These are phyloP conservation scores for Asarcornis scutulata DNA, from an alignment of 2,113 vertebrate species.

Conservation along the genomic window DNA sequence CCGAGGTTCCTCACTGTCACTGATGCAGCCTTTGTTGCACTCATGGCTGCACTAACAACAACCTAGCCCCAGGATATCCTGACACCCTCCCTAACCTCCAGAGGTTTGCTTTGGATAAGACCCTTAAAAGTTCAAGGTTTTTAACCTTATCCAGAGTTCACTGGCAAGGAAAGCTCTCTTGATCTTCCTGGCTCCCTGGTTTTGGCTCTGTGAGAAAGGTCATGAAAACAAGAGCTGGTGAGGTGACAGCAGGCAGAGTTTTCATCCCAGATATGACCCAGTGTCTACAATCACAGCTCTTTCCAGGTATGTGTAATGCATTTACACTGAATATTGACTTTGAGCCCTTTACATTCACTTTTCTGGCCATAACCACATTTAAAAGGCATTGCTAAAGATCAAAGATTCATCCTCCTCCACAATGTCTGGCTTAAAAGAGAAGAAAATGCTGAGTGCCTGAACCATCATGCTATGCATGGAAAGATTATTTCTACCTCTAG, in stretches of 20 bases:
- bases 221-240: neutral
- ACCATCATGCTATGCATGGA: neutral
- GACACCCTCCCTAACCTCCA: neutral
- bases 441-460: slow-evolving; percentile 33
- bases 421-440: slow-evolving; percentile 43
- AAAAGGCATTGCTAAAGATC: slow-evolving; percentile 70
- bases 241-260: neutral
- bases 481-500: neutral
- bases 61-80: neutral
- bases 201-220: neutral
- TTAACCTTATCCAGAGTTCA: neutral
- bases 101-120: neutral
- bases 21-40: neutral
- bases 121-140: neutral
- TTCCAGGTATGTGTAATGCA: neutral
- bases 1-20: neutral
- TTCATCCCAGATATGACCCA: neutral
- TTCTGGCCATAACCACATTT: slow-evolving; percentile 77
- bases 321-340: slow-evolving; percentile 23
- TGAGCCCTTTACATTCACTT: slow-evolving; percentile 51
- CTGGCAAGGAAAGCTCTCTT: neutral
- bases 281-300: neutral
- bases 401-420: slow-evolving; percentile 75
- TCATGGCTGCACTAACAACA: neutral
- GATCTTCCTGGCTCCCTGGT: neutral